phyloP scores from a whole-genome alignment of 2,888 invertebrate genomes.

The Phoenoteleia sp. region DNA sequence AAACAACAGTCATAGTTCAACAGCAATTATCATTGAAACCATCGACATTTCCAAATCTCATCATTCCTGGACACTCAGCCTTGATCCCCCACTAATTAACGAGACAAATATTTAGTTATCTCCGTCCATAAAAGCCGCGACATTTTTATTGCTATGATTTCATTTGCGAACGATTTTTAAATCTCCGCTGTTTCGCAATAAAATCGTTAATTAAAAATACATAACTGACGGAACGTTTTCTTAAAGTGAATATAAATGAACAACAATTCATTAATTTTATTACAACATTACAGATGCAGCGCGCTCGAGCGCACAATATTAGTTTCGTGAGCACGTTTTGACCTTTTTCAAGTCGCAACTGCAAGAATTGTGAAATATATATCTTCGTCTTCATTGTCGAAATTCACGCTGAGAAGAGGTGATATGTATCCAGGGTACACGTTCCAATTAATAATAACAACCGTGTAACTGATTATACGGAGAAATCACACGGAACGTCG shows the following conservation, averaged over 20 bases:
- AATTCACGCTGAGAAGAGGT: neutral
- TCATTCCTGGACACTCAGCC: neutral
- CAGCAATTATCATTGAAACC: too few relatives aligned
- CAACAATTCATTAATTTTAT: slow-evolving; percentile 61
- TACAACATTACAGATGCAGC: slow-evolving; percentile 42
- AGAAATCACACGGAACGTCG: neutral
- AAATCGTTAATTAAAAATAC: slow-evolving; percentile 37
- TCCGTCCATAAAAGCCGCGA: neutral
- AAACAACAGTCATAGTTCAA: too few relatives aligned
- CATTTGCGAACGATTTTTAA: slow-evolving; percentile 28
- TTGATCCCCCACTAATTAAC: slow-evolving; percentile 12
- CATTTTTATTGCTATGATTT: slow-evolving; percentile 30
- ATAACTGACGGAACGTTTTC: slow-evolving; percentile 13
- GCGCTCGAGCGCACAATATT: slow-evolving; percentile 1
- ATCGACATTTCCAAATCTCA: neutral
- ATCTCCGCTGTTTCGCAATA: slow-evolving; percentile 9
- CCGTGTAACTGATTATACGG: neutral
- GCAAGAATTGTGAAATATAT: slow-evolving; percentile 41
- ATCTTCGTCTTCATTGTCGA: slow-evolving; percentile 25
- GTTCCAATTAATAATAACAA: neutral
- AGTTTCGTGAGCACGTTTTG: slow-evolving; percentile 58
- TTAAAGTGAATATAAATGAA: slow-evolving; percentile 41
- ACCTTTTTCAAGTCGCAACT: slow-evolving; percentile 53
- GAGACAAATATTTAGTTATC: neutral
- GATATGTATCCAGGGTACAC: neutral